Percentiles rank a stretch among this genome's conserved stretches.
phyloP scores from a whole-genome alignment of 2,797 vertebrate genomes.

The Triplophysa yarkandensis region DNA sequence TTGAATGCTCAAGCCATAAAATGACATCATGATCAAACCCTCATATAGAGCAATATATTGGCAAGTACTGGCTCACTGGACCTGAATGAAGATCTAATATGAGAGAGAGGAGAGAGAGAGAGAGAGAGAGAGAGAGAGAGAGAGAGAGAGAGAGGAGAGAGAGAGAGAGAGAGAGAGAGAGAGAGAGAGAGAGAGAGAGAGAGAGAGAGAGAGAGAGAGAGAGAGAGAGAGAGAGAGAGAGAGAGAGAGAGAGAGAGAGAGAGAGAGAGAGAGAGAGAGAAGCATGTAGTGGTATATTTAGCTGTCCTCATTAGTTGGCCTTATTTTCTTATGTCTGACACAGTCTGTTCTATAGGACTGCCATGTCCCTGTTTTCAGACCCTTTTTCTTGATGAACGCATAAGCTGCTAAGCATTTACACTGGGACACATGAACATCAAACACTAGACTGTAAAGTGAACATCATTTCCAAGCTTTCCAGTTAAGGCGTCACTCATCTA shows the following conservation, averaged over 20 bases:
- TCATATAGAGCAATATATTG: not conserved
- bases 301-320: constrained; percentile 79
- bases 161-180: constrained; percentile 24
- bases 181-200: constrained; percentile 32
- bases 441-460: not conserved
- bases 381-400: not conserved
- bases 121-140: constrained; percentile 28
- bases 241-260: constrained; percentile 32
- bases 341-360: constrained; percentile 40
- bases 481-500: not conserved
- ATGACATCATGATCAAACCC: constrained; percentile 8
- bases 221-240: constrained; percentile 23
- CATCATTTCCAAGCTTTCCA: not conserved
- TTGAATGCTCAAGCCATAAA: not conserved
- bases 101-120: constrained; percentile 27
- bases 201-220: constrained; percentile 25
- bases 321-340: constrained; percentile 64
- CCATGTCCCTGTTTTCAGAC: not conserved
- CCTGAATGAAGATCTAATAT: constrained; percentile 17
- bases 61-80: not conserved
- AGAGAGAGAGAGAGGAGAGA: constrained; percentile 25
- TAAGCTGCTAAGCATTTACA: not conserved
- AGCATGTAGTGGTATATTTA: constrained; percentile 74
- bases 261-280: constrained; percentile 19
- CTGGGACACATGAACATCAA: not conserved